Evolutionary conservation across 2,888 invertebrate species (phyloP).

Genomic region (Torymus tubicola): DNA sequence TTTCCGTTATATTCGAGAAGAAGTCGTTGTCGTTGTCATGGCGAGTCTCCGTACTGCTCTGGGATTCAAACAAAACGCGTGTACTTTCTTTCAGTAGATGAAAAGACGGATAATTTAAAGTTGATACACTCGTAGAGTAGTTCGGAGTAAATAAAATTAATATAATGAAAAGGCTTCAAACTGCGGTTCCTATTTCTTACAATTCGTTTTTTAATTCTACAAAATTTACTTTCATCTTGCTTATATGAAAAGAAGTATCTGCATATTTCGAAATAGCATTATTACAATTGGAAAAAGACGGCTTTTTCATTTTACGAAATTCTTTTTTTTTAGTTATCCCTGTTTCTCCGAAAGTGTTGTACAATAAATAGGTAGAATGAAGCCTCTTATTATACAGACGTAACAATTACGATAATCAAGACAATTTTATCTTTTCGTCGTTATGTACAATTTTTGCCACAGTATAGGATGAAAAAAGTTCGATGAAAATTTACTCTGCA

Average conservation of each 20-base stretch:
- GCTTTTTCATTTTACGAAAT: not conserved
- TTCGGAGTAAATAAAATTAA: not conserved
- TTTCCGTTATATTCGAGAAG: slow-evolving; percentile 16
- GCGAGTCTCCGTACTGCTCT: not conserved
- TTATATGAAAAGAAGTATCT: not conserved
- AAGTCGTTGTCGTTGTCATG: not conserved
- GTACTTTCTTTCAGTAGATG: slow-evolving; percentile 7
- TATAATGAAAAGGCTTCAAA: slow-evolving; percentile 31
- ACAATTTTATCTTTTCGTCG: not conserved
- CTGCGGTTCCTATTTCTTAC: not conserved
- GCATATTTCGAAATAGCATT: not conserved
- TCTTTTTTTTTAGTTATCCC: slow-evolving; percentile 9
- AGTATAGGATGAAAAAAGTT: slow-evolving; percentile 11
- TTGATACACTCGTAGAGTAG: not conserved
- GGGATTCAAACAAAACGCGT: slow-evolving; percentile 20
- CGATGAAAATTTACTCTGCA: slow-evolving; percentile 33
- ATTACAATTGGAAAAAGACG: not conserved
- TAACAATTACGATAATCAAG: not conserved
- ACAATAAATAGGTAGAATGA: slow-evolving; percentile 17
- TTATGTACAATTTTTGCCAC: slow-evolving; percentile 23
- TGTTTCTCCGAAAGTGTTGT: slow-evolving; percentile 38
- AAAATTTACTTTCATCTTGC: slow-evolving; percentile 30
- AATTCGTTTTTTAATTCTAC: not conserved
- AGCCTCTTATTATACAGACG: slow-evolving; percentile 8
- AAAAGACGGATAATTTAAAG: slow-evolving; percentile 22